Evolutionary conservation across 2,888 invertebrate species (phyloP), one percentile per base, ranked within the genome.

Genomic region (Eilema griseolum): DNA sequence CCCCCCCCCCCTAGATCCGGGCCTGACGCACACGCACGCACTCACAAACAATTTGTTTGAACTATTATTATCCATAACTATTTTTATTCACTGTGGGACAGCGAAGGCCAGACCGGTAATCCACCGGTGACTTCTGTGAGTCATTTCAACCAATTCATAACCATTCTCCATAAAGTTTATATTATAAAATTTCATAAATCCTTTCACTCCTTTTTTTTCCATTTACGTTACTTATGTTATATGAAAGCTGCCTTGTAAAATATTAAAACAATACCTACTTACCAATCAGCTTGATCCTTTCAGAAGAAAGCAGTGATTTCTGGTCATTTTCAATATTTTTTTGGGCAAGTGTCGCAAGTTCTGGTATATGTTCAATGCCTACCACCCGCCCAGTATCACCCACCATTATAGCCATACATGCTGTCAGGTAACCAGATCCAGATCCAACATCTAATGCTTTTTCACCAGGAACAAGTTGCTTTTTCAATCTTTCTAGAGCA

Each of bases 351-450:
- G 97, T 93, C 1, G 98, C 97, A 76, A 99, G 96, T 87, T 98
- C 97, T 5, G 97, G 95, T 84, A 99, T 98, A 90, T 99, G 99
- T 84, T 99, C 99, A 78, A 99, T 98, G 7, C 99, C 99, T 67
- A 99, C 96, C 0, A 97, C 97, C 76, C 93, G 92, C 69, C 96
- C 96, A 69, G 95, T 95, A 60, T 96, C 95, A 12, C 98, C 98
- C 61, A 98, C 96, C 97, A 98, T 98, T 52, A 97, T 93, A 24
- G 98, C 97, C 97, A 99, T 98, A 85, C 99, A 99, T 20, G 98
- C 97, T 2, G 99, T 98, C 60, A 99, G 95, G 89, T 99, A 99
- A 3, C 99, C 99, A 73, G 98, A 98, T 1, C 99, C 99, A 31
- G 98, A 98, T 20, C 99, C 99, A 62, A 99, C 98, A 93, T 99